Evolutionary conservation across 2,113 vertebrate genomes (phyloP).

Genomic region (Xiphophorus maculatus): DNA sequence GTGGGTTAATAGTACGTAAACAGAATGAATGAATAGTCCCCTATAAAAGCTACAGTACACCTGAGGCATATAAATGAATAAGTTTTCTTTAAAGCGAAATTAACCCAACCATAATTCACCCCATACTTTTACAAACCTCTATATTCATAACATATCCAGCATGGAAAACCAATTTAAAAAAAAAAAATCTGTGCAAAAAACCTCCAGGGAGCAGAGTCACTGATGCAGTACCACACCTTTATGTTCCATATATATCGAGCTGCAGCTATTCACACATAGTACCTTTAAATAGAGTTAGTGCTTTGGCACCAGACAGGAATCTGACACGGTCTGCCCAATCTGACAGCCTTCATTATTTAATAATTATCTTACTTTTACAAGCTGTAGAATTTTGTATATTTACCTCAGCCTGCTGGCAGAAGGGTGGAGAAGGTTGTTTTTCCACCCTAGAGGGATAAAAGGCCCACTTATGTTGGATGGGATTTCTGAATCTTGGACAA

Average conservation of each 20-base stretch:
- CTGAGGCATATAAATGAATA: constrained; percentile 1
- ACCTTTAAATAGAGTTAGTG: constrained; percentile 60
- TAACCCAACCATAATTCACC: constrained; percentile 19
- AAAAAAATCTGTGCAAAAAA: constrained; percentile 25
- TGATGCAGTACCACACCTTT: constrained; percentile 23
- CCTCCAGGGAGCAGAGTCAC: constrained; percentile 20
- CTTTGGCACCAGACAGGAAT: constrained; percentile 82
- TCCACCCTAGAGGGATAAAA: constrained; percentile 77
- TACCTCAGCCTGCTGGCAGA: constrained; percentile 69
- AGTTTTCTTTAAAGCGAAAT: constrained; percentile 15
- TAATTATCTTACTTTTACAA: constrained; percentile 78
- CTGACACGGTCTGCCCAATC: constrained; percentile 68
- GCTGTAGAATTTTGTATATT: constrained; percentile 72
- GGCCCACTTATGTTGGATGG: constrained; percentile 68
- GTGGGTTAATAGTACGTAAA: background rate
- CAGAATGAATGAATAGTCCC: background rate
- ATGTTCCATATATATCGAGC: constrained; percentile 20
- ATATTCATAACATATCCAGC: constrained; percentile 19
- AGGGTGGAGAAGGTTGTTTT: constrained; percentile 63
- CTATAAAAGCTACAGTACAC: background rate
- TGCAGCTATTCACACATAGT: constrained; percentile 27
- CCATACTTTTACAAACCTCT: constrained; percentile 10
- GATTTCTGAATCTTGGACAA: constrained; percentile 53
- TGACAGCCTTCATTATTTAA: constrained; percentile 79
- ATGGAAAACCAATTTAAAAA: constrained; percentile 18